Evolutionary conservation across 2,113 vertebrate genomes (phyloP), one percentile per base, ranked within the genome.

Genomic region (Hirundichthys speculiger): DNA sequence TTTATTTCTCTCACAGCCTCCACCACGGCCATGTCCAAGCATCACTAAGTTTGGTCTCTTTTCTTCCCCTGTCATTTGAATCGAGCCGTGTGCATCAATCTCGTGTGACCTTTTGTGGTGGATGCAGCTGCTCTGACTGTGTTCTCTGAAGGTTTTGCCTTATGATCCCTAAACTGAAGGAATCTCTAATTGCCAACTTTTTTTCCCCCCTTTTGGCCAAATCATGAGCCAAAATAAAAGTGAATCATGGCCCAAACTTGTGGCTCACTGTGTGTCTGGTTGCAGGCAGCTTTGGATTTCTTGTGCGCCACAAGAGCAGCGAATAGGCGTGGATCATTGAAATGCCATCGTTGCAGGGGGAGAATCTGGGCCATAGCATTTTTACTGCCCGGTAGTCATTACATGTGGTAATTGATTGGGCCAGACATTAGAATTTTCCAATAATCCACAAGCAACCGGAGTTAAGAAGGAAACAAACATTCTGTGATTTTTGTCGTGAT

Each of bases 361-460:
- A 42, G 34, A 64, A 64, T 64, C 39, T 64, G 18, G 60, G 60
- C 38, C 61, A 52, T 21, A 18, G 46, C 21, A 2, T n/a, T 42
- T 43, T 19, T 52, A 22, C n/a, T 20, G 13, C 18, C n/a, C 30
- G 5, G 38, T 42, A 18, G 46, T 61, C 15, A 5, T 14, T 49
- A 13, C 19, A 19, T 57, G 56, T 18, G 13, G 49, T 20, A n/a
- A 53, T 21, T 53, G 18, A 14, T 60, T 42, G 39, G 25, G 34
- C 4, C n/a, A 22, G 25, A 25, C 41, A 24, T 41, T 2, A 15
- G 6, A 34, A 40, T 27, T 30, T 45, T 52, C 43, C 20, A 22
- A 9, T 15, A 27, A 45, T 42, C 13, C 30, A 20, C 2, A 2
- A n/a, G 30, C 30, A 18, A 25, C 16, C 9, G 14, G 20, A 21